Evolutionary conservation across 2,113 vertebrate genomes (phyloP), one percentile per base, ranked within the genome.

Genomic region (Brienomyrus longianalis): DNA sequence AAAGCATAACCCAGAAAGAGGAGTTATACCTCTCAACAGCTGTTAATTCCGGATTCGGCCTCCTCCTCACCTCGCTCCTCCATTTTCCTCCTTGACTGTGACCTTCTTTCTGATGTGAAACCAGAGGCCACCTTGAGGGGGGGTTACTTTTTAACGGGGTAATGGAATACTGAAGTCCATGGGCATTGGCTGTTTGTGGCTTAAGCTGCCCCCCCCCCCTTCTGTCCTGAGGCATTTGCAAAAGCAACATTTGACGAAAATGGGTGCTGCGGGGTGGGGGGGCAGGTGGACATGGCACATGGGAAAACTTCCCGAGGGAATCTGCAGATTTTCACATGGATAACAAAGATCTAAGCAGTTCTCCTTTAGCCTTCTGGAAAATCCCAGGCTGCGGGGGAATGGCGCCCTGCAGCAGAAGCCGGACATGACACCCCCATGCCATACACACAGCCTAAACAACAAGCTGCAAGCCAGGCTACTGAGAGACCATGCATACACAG

Each of bases 351-450:
- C 87, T 48, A 54, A 70, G 84, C 90, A 59, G 87, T 89, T 88
- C 85, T 90, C 56, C 92, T 92, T 92, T 91, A 91, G 89, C 80
- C 50, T 35, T 54, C 17, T 59, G 70, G 84, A 88, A 90, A 91
- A 66, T 89, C 27, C 83, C 45, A 10, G 51, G 13, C 1, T 51
- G n/a, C n/a, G 13, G 74, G 21, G 43, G 88, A 74, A 83, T 27
- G 19, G 23, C 2, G 8, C 13, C 7, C 45, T 48, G 13, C 43
- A 51, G 39, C 83, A n/a, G 62, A 11, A 66, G 17, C 52, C 52
- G 19, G 52, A 21, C 17, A 19, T 52, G 50, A 51, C 50, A 0
- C 50, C 50, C 50, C 50, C 50, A 13, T 3, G 50, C 11, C 50
- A 10, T 51, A 13, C 50, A 51, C 11, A 2, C 50, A 3, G 50